A percentile compares a stretch with the other conserved stretches of the same genome.
Conservation (phyloP, 2,797 vertebrate genomes). For the Lophius americanus region DNA sequence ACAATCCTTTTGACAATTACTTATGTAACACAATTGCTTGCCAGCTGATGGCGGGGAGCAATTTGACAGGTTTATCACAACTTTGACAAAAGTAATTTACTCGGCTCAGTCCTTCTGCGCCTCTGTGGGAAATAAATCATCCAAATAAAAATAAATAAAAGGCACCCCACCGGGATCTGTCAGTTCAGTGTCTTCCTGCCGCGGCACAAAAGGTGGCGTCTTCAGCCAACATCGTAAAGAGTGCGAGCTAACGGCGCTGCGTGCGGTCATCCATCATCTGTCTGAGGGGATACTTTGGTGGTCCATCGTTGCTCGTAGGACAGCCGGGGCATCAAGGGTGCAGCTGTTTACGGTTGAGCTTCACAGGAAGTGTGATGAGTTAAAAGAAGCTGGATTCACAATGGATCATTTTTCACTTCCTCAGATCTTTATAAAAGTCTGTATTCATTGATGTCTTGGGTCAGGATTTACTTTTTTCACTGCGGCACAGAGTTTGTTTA, state of each 20-base stretch:
- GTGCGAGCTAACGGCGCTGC: conserved; percentile 36
- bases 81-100: conserved; percentile 81
- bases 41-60: conserved; percentile 73
- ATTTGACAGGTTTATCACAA: conserved; percentile 80
- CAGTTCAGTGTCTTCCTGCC: conserved; percentile 66
- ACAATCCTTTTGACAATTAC: conserved; percentile 75
- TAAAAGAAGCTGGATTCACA: conserved; percentile 19
- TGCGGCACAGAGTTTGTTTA: too few relatives aligned
- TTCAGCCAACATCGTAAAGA: conserved; percentile 61
- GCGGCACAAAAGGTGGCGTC: conserved; percentile 24
- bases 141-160: conserved; percentile 75
- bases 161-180: conserved; percentile 59
- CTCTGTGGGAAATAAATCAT: conserved; percentile 73
- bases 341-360: conserved; percentile 57
- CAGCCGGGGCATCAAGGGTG: conserved; percentile 62
- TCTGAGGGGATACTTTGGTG: conserved; percentile 59
- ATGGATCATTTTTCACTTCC: not conserved
- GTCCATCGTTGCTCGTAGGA: conserved; percentile 45
- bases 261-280: conserved; percentile 56
- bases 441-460: not conserved
- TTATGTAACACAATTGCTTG: conserved; percentile 74
- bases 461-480: too few relatives aligned
- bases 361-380: conserved; percentile 30
- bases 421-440: not conserved
- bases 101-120: conserved; percentile 64